Conservation (phyloP, 2,888 invertebrate species). For the Apamea crenata region DNA sequence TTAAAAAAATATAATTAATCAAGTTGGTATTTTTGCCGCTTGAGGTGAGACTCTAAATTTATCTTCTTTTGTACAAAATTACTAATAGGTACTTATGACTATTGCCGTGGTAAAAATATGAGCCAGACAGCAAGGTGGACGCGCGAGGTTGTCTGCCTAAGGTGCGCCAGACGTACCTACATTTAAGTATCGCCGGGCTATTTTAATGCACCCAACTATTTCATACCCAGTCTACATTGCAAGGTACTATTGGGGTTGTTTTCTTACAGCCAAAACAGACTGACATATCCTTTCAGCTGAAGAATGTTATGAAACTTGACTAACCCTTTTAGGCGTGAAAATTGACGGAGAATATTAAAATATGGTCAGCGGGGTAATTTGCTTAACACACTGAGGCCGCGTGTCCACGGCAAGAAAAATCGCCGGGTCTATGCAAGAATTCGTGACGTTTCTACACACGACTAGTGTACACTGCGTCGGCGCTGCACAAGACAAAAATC, state of each 20-base stretch:
- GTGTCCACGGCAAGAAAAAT: too few relatives aligned
- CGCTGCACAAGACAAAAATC: too few relatives aligned
- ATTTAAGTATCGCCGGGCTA: constrained; percentile 20
- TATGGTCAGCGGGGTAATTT: not conserved
- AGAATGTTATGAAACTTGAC: not conserved
- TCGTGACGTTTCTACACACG: too few relatives aligned
- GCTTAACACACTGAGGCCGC: too few relatives aligned
- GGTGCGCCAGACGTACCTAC: constrained; percentile 29
- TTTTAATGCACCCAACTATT: constrained; percentile 25
- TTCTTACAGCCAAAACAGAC: constrained; percentile 7
- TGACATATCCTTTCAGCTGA: not conserved
- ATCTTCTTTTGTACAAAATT: not conserved
- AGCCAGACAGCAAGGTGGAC: constrained; percentile 14
- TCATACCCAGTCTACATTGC: not conserved
- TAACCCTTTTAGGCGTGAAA: not conserved
- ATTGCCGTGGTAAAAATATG: constrained; percentile 10
- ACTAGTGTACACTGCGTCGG: too few relatives aligned
- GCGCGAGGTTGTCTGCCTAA: constrained; percentile 15
- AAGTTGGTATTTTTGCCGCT: not conserved
- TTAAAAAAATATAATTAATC: not conserved
- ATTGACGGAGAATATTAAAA: not conserved
- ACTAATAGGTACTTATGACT: not conserved
- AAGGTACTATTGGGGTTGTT: constrained; percentile 3
- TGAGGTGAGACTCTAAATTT: not conserved
- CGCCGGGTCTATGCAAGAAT: too few relatives aligned